These are phyloP conservation scores for Paelopatides confundens DNA, from an alignment of 53 echinoderm and acorn worm species.

Conservation along the genomic window DNA sequence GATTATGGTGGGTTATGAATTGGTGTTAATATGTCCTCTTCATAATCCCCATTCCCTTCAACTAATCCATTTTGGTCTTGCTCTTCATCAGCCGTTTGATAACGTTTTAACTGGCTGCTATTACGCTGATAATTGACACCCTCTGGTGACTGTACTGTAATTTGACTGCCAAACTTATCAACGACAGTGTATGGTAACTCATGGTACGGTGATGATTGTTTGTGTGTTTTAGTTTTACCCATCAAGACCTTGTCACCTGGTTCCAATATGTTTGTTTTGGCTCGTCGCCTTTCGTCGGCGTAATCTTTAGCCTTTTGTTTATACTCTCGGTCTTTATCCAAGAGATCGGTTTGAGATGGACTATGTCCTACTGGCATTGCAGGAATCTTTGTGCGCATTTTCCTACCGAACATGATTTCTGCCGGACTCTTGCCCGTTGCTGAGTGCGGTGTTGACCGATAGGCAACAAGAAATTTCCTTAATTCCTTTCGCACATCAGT, in stretches of 20 bases:
- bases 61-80: too few relatives aligned
- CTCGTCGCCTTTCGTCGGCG: conserved; percentile 23
- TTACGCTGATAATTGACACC: conserved; percentile 53
- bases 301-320: conserved; percentile 18
- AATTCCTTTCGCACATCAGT: conserved; percentile 52
- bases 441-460: conserved; percentile 64
- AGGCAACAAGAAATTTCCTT: conserved; percentile 29
- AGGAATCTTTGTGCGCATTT: conserved; percentile 45
- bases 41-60: too few relatives aligned
- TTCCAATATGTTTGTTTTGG: conserved; percentile 23
- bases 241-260: conserved; percentile 55
- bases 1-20: too few relatives aligned
- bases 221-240: conserved; percentile 13
- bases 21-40: too few relatives aligned
- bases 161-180: conserved; percentile 38
- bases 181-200: conserved; percentile 43
- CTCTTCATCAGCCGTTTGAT: too few relatives aligned
- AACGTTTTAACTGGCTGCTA: too few relatives aligned
- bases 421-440: conserved; percentile 59
- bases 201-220: conserved; percentile 49
- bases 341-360: neutral
- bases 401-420: conserved; percentile 54
- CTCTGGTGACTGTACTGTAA: conserved; percentile 58
- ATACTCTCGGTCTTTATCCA: neutral
- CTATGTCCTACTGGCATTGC: neutral